These are phyloP conservation scores for Gasterosteus nipponicus DNA, from an alignment of 2,113 vertebrate genomes.

Conservation along the genomic window DNA sequence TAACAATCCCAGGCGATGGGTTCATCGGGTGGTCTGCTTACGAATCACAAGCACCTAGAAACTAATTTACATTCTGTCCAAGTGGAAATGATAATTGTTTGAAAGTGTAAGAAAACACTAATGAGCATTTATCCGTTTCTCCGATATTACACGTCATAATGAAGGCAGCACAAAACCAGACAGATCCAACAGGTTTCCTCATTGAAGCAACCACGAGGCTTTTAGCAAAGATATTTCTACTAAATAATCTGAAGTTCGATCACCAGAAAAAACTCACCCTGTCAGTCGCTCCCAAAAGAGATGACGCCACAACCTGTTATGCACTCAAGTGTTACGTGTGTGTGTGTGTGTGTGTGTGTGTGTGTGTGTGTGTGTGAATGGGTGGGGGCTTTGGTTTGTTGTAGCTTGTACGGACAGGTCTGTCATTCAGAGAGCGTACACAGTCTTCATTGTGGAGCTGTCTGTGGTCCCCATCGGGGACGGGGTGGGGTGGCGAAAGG, in stretches of 20 bases:
- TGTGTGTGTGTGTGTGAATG: conserved; percentile 21
- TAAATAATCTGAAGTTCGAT: conserved; percentile 56
- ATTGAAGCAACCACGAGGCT: conserved; percentile 19
- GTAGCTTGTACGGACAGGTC: conserved; percentile 72
- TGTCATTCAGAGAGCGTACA: conserved; percentile 72
- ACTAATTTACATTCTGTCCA: conserved; percentile 7
- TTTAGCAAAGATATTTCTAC: conserved; percentile 35
- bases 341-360: conserved; percentile 22
- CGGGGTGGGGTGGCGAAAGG: conserved; percentile 60
- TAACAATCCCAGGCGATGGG: conserved; percentile 54
- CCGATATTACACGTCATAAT: background rate
- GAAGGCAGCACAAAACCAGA: conserved; percentile 3
- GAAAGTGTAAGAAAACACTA: conserved; percentile 15
- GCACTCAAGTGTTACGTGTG: conserved; percentile 40
- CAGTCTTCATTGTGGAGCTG: conserved; percentile 71
- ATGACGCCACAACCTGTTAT: conserved; percentile 47
- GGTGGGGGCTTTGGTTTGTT: conserved; percentile 19
- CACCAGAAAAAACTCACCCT: conserved; percentile 3
- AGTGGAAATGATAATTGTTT: conserved; percentile 24
- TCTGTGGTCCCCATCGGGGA: conserved; percentile 61
- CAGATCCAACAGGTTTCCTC: background rate
- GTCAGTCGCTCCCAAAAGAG: conserved; percentile 51
- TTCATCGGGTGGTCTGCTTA: conserved; percentile 33
- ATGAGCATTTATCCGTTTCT: conserved; percentile 25
- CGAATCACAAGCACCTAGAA: conserved; percentile 32